Evolutionary conservation across 2,113 vertebrate genomes (phyloP).

Genomic region (Amphilophus citrinellus): DNA sequence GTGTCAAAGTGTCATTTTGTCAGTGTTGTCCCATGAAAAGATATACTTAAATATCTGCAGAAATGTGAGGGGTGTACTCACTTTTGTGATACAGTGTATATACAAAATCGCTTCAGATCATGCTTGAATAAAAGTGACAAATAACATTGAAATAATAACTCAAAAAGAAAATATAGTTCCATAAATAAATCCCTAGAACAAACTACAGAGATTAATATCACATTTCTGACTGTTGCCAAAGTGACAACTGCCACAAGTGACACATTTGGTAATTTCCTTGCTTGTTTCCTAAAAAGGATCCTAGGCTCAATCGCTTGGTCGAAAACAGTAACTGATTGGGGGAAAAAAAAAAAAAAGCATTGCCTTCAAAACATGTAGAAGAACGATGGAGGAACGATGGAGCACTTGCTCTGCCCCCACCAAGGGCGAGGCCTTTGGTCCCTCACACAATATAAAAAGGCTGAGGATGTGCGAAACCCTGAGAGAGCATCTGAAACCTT

Average conservation of each 20-base stretch:
- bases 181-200: neutral
- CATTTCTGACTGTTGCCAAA: neutral
- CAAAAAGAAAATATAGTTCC: neutral
- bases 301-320: neutral
- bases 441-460: constrained; percentile 29
- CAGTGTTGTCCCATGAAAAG: no score
- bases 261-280: neutral
- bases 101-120: neutral
- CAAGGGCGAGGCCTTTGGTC: constrained; percentile 33
- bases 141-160: neutral
- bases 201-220: neutral
- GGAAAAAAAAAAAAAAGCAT: neutral
- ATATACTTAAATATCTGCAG: no score
- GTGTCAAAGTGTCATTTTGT: no score
- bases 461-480: neutral
- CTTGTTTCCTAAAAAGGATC: neutral
- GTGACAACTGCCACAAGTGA: neutral
- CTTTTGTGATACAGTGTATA: neutral
- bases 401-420: neutral
- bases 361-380: constrained; percentile 22
- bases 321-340: constrained; percentile 5
- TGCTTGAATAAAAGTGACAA: neutral
- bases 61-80: no score
- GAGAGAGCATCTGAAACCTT: neutral
- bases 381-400: constrained; percentile 66